Conservation (phyloP, 2,113 vertebrate species). For the Mormyrus lacerda region DNA sequence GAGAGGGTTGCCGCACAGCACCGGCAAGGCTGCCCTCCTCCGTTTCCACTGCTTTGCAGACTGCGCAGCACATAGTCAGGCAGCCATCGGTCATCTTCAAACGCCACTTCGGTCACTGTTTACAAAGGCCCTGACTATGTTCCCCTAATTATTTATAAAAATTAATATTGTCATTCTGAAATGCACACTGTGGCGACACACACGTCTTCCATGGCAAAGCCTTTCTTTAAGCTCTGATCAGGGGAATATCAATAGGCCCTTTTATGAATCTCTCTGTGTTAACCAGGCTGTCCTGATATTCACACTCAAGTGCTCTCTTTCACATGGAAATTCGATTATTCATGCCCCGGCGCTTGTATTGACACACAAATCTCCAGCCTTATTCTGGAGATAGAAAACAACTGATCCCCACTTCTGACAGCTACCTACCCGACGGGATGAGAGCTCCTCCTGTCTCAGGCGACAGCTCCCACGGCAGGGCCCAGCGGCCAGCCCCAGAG, state of each 20-base stretch:
- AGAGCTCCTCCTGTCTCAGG: not conserved
- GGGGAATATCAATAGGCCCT: not conserved
- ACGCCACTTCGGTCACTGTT: not conserved
- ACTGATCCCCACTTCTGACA: slow-evolving; percentile 14
- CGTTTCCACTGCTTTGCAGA: not conserved
- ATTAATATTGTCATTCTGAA: not conserved
- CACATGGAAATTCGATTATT: slow-evolving; percentile 65
- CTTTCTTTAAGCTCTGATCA: not conserved
- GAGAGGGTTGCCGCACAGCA: not conserved
- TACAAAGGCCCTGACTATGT: not conserved
- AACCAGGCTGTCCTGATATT: slow-evolving; percentile 28
- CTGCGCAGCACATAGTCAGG: not conserved
- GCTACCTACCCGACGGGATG: not conserved
- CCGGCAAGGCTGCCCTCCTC: not conserved
- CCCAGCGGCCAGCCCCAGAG: not conserved
- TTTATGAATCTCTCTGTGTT: not conserved
- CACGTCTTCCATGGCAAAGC: not conserved
- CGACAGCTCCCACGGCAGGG: not conserved
- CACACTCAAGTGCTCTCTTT: slow-evolving; percentile 56
- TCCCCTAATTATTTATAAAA: not conserved
- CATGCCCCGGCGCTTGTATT: slow-evolving; percentile 45
- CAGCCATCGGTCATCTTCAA: not conserved
- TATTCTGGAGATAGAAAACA: slow-evolving; percentile 44
- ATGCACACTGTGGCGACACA: not conserved
- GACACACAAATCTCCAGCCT: slow-evolving; percentile 26